Evolutionary conservation across 2,113 vertebrate species (phyloP), one percentile per base, ranked within the genome.

Genomic region (Tenrec ecaudatus): DNA sequence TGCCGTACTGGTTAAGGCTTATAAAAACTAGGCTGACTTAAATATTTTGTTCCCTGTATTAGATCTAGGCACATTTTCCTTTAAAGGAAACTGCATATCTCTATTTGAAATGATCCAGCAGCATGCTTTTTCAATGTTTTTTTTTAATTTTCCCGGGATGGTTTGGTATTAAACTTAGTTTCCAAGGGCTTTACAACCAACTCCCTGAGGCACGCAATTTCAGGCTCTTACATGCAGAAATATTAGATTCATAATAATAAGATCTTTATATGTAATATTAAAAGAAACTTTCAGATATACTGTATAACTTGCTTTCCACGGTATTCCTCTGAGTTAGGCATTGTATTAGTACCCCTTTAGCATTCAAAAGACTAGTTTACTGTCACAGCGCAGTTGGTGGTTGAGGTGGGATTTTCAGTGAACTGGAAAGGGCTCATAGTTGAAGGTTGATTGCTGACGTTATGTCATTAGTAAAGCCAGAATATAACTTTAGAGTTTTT

Each of bases 401-500:
- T 47, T 53, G 76, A 92, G 58, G 10, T 62, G 36, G 53, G 76
- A 53, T 16, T 91, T 95, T 19, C n/a, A 38, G 4, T 60, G 53
- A 25, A 58, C 89, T 88, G 76, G 91, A 82, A 96, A 71, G 6
- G n/a, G 15, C 36, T 90, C n/a, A 53, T n/a, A 80, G 85, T 53
- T 71, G 29, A 90, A 90, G 76, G 82, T 95, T 88, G 83, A 79
- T 90, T 73, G 76, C n/a, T 33, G 27, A 86, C 83, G 81, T 93
- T 90, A 90, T 71, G 36, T 93, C 47, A 90, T 89, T 85, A 68
- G 64, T 53, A 89, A 94, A 82, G 68, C 17, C 0, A 71, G 73
- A 93, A 90, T 20, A 69, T 4, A 90, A 15, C n/a, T 88, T 75
- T 62, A 77, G 89, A 82, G 93, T 83, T 91, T 93, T 92, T 62